Base-by-base conservation (phyloP, 2,113 vertebrate species). In the Leucopsar rothschildi region DNA sequence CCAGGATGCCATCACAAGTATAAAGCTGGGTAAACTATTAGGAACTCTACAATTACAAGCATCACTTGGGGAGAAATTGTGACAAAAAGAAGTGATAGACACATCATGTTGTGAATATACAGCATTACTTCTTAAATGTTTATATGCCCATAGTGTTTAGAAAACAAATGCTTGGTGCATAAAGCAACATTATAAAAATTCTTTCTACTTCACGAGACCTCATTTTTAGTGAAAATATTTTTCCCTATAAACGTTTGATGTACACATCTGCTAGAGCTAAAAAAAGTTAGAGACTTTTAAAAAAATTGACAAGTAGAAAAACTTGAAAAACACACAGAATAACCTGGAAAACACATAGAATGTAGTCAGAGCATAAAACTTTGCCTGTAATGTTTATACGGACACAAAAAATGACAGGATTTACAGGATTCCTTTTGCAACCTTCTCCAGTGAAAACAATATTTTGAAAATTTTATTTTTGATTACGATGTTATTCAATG, bases 101-200 rank as follows among this genome's bases (percentile, higher is more conserved):
- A n/a, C 80, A 95, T 93, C 66, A 94, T 68, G 81, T 77, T 95
- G 72, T 75, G 94, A 96, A 97, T 96, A 90, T 93, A 96, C 68
- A 86, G 61, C 63, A 66, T 64, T 88, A 76, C 81, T 97, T 79
- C 95, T 96, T 96, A 94, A 96, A 96, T 86, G 84, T 95, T 97
- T 97, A 97, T 97, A 88, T 93, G 92, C 86, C 88, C 84, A 86
- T 18, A 44, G 93, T 94, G 96, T 93, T 97, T 97, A 37, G 29
- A 94, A 95, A 97, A 95, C 91, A 97, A 97, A 97, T 90, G 86
- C 80, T 95, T 95, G 87, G 81, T 90, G 90, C 93, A 95, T 97
- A 96, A 97, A 96, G 86, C 61, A 61, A 96, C 56, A 63, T 75
- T 91, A 96, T 94, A 97, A 96, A 96, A 95, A 97, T 84, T 83